Percentiles rank a stretch among this genome's conserved stretches.
Conservation (phyloP, 2,113 vertebrate species). For the Labeo catla region DNA sequence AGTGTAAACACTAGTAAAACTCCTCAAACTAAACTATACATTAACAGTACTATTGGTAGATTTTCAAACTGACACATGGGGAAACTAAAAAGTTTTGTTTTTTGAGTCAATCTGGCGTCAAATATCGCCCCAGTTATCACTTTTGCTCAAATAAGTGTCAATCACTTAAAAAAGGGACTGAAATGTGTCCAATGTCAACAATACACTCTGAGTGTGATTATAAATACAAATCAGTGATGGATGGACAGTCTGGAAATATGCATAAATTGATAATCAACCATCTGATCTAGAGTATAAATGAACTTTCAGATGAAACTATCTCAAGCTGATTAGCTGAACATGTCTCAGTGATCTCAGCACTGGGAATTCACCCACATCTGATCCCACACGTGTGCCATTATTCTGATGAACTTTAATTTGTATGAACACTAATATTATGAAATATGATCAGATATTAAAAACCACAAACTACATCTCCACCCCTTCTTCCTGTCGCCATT, state of each 20-base stretch:
- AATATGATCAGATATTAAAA: slow-evolving; percentile 9
- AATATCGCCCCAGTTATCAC: neutral
- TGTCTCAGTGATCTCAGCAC: neutral
- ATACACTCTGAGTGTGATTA: neutral
- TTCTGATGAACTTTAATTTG: neutral
- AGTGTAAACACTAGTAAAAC: no score
- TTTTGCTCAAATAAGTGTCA: neutral
- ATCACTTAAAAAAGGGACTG: neutral
- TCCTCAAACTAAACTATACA: no score
- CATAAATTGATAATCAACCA: neutral
- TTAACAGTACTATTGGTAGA: neutral
- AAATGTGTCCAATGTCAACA: neutral
- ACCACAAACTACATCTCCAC: slow-evolving; percentile 23
- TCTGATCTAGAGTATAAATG: neutral
- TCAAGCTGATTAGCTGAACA: neutral
- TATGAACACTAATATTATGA: slow-evolving; percentile 6
- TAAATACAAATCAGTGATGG: neutral
- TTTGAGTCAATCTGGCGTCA: neutral
- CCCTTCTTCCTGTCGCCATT: slow-evolving; percentile 32
- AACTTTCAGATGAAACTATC: neutral
- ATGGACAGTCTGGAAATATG: neutral
- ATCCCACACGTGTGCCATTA: neutral
- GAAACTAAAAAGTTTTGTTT: neutral
- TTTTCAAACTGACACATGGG: neutral
- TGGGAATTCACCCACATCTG: neutral